phyloP scores from a whole-genome alignment of 1,140 invertebrate species.

The Proctacanthus coquilletti region DNA sequence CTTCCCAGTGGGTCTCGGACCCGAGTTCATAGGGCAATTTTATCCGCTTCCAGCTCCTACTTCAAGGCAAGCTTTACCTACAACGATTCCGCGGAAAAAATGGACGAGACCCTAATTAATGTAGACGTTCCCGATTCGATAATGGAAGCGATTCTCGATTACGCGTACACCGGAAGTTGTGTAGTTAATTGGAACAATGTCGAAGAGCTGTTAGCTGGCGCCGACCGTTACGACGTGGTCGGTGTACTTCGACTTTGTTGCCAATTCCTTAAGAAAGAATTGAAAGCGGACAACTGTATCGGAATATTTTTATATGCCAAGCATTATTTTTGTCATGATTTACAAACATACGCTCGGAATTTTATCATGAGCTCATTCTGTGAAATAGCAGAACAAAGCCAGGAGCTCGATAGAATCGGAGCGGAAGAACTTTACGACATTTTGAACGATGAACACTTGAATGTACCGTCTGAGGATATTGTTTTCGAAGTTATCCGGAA shows the following conservation, averaged over 20 bases:
- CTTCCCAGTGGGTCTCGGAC: constrained; percentile 44
- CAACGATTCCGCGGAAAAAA: constrained; percentile 37
- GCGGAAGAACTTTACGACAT: constrained; percentile 38
- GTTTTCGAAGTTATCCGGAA: constrained; percentile 48
- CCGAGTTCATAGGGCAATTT: constrained; percentile 44
- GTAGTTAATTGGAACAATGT: constrained; percentile 41
- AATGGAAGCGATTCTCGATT: constrained; percentile 43
- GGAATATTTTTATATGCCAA: constrained; percentile 55
- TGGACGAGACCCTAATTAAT: constrained; percentile 34
- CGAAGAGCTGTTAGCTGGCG: constrained; percentile 38
- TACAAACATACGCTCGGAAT: constrained; percentile 34
- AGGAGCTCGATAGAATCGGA: constrained; percentile 36
- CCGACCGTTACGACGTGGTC: constrained; percentile 46
- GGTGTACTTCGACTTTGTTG: constrained; percentile 48
- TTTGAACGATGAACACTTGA: constrained; percentile 43
- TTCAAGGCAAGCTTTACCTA: constrained; percentile 47
- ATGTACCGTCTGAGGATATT: constrained; percentile 47
- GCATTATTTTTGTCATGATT: constrained; percentile 45
- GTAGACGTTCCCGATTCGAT: constrained; percentile 34
- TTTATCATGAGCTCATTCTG: constrained; percentile 37
- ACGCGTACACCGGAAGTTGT: constrained; percentile 47
- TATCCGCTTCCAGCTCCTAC: constrained; percentile 49
- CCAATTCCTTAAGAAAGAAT: constrained; percentile 34
- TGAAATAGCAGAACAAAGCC: constrained; percentile 34
- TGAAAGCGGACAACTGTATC: constrained; percentile 44